Percentiles rank a stretch among this genome's conserved stretches.
Conservation (phyloP, 2,113 vertebrate genomes). For the Centrocercus urophasianus region DNA sequence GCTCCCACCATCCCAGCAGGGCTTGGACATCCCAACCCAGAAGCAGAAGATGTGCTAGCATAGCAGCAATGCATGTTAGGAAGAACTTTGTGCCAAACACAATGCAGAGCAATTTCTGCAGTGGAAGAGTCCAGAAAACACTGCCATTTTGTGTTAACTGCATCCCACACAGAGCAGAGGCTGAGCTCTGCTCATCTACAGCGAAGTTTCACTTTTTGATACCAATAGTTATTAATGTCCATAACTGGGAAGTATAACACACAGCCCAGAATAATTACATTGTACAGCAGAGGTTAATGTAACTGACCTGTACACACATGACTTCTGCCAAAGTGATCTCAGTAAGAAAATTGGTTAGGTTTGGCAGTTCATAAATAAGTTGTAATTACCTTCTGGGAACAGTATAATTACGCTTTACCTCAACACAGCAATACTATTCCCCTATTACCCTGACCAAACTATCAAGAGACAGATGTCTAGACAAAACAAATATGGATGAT, state of each 20-base stretch:
- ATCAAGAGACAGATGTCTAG: background rate
- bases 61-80: background rate
- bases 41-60: background rate
- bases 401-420: background rate
- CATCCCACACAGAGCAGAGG: background rate
- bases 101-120: background rate
- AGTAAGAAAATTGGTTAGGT: background rate
- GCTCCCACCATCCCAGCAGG: background rate
- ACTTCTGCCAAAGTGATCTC: background rate
- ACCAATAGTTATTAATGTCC: background rate
- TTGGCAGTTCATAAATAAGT: slow-evolving; percentile 37
- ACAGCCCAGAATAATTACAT: background rate
- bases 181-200: background rate
- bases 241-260: background rate
- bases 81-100: rapidly evolving
- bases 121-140: background rate
- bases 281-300: background rate
- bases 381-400: slow-evolving; percentile 4
- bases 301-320: background rate
- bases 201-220: background rate
- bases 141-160: background rate
- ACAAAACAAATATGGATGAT: background rate
- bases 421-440: background rate
- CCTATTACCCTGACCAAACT: background rate
- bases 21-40: background rate